Conservation (phyloP, 1,140 invertebrate genomes). For the Eupristina koningsbergeri region DNA sequence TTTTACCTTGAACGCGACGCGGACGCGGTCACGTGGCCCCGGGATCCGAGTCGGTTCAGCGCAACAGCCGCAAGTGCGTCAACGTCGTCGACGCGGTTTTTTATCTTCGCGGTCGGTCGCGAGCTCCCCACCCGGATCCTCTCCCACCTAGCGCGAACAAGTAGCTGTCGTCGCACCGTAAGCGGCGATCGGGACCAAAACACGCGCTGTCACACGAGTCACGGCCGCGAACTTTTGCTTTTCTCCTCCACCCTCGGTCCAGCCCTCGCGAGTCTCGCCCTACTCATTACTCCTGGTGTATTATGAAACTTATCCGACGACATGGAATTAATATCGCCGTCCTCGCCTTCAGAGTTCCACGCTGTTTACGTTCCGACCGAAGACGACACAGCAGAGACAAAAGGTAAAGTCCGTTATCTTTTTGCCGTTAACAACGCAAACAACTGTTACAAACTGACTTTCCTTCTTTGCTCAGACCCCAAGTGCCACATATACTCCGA, state of each 20-base stretch:
- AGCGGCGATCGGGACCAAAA: background rate
- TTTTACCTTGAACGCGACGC: background rate
- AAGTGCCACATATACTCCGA: constrained; percentile 77
- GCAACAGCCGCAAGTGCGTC: background rate
- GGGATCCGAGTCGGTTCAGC: too few relatives aligned
- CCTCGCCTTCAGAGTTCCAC: constrained; percentile 54
- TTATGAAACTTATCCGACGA: constrained; percentile 27
- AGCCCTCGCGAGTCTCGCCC: background rate
- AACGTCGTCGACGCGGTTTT: too few relatives aligned
- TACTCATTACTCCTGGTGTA: background rate
- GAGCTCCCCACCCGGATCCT: background rate
- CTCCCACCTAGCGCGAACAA: background rate
- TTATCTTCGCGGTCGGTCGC: background rate
- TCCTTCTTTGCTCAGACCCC: background rate
- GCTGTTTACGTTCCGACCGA: constrained; percentile 64
- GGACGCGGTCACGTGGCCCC: too few relatives aligned
- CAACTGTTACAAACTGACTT: background rate
- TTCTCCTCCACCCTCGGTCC: background rate
- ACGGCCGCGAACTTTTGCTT: background rate
- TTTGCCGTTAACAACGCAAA: background rate
- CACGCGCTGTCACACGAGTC: constrained; percentile 6
- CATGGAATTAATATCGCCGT: constrained; percentile 31
- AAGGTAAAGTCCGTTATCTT: constrained; percentile 48
- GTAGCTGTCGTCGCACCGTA: background rate
- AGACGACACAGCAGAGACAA: constrained; percentile 29